Conservation (phyloP, 2,797 vertebrate species). For the Sebastes oblongus region DNA sequence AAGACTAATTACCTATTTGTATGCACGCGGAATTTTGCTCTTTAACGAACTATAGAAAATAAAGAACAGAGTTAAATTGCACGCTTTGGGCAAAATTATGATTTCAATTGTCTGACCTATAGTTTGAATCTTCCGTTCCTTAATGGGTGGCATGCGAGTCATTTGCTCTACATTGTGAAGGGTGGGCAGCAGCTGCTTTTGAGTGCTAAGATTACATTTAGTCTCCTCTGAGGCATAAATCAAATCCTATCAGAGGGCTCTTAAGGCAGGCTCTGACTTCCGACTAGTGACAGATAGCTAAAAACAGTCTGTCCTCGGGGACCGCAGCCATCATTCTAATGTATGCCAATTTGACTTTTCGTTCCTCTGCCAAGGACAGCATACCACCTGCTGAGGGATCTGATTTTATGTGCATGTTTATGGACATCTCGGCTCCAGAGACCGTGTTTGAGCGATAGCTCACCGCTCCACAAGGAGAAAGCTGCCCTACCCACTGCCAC, state of each 20-base stretch:
- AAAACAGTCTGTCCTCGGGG: slow-evolving; percentile 71
- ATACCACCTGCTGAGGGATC: slow-evolving; percentile 79
- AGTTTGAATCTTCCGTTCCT: slow-evolving; percentile 7
- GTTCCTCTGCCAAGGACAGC: slow-evolving; percentile 77
- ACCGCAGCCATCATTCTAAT: slow-evolving; percentile 71
- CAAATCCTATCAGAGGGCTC: slow-evolving; percentile 60
- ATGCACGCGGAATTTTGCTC: neutral
- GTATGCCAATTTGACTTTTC: slow-evolving; percentile 80
- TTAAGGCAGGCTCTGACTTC: slow-evolving; percentile 54
- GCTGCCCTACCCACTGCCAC: slow-evolving; percentile 68
- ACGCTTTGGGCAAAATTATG: slow-evolving; percentile 4
- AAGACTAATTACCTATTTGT: slow-evolving; percentile 16
- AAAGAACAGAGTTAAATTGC: neutral
- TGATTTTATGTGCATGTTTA: slow-evolving; percentile 81
- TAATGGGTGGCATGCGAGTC: slow-evolving; percentile 24
- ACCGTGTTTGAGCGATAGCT: slow-evolving; percentile 68
- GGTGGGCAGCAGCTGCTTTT: slow-evolving; percentile 55
- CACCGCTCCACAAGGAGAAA: slow-evolving; percentile 60
- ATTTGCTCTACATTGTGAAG: slow-evolving; percentile 28
- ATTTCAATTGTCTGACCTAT: slow-evolving; percentile 19
- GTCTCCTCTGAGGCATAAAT: slow-evolving; percentile 51
- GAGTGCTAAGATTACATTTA: slow-evolving; percentile 42
- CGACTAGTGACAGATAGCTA: slow-evolving; percentile 76
- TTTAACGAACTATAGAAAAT: slow-evolving; percentile 21
- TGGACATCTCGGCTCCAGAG: slow-evolving; percentile 66